phyloP scores from a whole-genome alignment of 2,888 invertebrate species.

The Meiosimyza decipiens region DNA sequence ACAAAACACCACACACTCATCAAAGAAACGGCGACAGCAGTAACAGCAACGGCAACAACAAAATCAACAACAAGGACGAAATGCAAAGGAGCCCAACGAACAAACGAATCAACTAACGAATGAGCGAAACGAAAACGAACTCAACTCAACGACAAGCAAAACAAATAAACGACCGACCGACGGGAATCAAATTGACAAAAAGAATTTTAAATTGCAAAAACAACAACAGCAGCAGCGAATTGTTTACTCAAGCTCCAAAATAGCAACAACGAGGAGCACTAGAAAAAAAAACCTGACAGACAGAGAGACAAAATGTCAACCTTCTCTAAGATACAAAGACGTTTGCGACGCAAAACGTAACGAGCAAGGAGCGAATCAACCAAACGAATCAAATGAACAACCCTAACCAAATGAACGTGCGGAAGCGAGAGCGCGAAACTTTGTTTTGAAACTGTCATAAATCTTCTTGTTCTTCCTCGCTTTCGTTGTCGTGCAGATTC shows the following conservation, averaged over 20 bases:
- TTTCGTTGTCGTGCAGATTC: constrained; percentile 47
- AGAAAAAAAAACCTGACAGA: constrained; percentile 31
- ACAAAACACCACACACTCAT: constrained; percentile 24
- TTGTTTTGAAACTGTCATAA: constrained; percentile 66
- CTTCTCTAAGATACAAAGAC: no score
- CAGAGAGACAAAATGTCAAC: constrained; percentile 42
- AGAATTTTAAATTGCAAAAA: constrained; percentile 43
- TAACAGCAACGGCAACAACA: constrained; percentile 17
- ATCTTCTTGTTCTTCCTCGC: constrained; percentile 56
- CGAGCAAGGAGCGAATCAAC: constrained; percentile 22
- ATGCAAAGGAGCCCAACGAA: constrained; percentile 8
- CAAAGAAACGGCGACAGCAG: constrained; percentile 3
- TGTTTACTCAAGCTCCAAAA: constrained; percentile 26
- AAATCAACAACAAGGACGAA: constrained; percentile 29
- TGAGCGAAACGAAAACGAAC: constrained; percentile 46
- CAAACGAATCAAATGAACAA: constrained; percentile 10
- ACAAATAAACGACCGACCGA: constrained; percentile 33
- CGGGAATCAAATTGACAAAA: constrained; percentile 45
- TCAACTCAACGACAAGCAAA: constrained; percentile 15
- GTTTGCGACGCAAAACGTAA: background rate
- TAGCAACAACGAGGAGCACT: constrained; percentile 8
- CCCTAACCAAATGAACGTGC: constrained; percentile 45
- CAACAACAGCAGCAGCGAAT: constrained; percentile 41
- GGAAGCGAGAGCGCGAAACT: constrained; percentile 52
- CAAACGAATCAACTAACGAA: constrained; percentile 40